These are phyloP conservation scores for Papilio glaucus DNA, from an alignment of 1,140 invertebrate genomes.

Conservation along the genomic window DNA sequence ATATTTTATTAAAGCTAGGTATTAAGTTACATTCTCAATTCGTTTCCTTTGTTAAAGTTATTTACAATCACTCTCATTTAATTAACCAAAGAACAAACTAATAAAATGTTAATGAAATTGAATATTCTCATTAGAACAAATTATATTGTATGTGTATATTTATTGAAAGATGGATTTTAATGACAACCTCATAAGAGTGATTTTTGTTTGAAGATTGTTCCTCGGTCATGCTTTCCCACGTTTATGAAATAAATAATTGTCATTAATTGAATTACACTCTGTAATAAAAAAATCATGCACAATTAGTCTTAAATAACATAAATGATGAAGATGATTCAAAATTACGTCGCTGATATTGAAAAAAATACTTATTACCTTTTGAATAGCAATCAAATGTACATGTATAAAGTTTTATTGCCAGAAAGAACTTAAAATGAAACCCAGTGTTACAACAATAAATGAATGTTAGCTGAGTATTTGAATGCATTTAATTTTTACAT, in stretches of 20 bases:
- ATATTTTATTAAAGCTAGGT: conserved; percentile 3
- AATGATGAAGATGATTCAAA: background rate
- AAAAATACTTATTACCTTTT: too few species aligned
- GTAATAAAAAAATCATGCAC: conserved; percentile 1
- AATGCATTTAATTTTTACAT: background rate
- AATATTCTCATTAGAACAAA: conserved; percentile 32
- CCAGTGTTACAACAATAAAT: background rate
- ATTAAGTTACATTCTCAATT: conserved; percentile 3
- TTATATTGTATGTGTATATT: conserved; percentile 24
- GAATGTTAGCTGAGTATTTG: background rate
- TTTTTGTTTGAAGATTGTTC: background rate
- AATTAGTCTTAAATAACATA: conserved; percentile 5
- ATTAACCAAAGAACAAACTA: conserved; percentile 70
- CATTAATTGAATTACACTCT: background rate
- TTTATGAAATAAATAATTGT: conserved; percentile 2
- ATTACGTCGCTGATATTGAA: background rate
- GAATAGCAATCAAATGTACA: too few species aligned
- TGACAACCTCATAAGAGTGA: background rate
- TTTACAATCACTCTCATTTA: conserved; percentile 47
- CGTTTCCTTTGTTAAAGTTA: conserved; percentile 32
- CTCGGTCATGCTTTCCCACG: background rate
- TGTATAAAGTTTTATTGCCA: background rate
- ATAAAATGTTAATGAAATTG: conserved; percentile 49
- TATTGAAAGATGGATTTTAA: conserved; percentile 12
- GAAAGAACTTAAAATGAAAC: background rate